phyloP scores from a whole-genome alignment of 2,888 invertebrate genomes.

The Agonopterix arenella region DNA sequence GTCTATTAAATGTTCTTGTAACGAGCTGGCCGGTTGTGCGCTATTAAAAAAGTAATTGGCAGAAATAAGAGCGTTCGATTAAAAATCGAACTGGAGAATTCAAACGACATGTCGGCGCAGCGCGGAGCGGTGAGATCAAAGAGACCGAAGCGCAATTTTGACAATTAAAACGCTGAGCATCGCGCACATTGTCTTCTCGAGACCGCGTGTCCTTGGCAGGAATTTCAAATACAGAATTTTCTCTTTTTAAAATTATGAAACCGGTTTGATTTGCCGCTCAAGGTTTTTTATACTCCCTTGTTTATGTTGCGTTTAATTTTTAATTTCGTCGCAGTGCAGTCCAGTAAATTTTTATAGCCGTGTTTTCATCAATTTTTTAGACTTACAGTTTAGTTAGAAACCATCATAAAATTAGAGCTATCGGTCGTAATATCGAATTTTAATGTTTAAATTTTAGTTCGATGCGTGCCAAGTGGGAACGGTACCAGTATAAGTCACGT shows the following conservation, averaged over 20 bases:
- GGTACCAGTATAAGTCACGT: conserved; percentile 58
- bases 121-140: conserved; percentile 55
- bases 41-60: conserved; percentile 4
- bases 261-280: conserved; percentile 52
- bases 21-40: conserved; percentile 1
- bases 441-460: conserved; percentile 56
- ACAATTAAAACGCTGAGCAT: conserved; percentile 71
- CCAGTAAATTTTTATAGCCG: conserved; percentile 36
- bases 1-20: neutral
- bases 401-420: conserved; percentile 66
- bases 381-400: conserved; percentile 56
- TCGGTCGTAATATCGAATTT: conserved; percentile 70
- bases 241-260: conserved; percentile 37
- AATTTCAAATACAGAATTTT: conserved; percentile 49
- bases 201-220: conserved; percentile 62
- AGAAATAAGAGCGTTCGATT: conserved; percentile 19
- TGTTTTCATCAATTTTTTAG: conserved; percentile 47
- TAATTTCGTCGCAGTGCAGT: conserved; percentile 17
- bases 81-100: conserved; percentile 36
- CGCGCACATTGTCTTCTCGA: conserved; percentile 49
- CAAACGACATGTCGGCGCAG: conserved; percentile 16
- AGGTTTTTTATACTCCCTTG: conserved; percentile 17
- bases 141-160: conserved; percentile 56
- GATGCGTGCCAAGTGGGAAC: conserved; percentile 46
- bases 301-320: conserved; percentile 32